Evolutionary conservation across 2,797 vertebrate species (phyloP), one percentile per base, ranked within the genome.

Genomic region (Pseudochromis fuscus): DNA sequence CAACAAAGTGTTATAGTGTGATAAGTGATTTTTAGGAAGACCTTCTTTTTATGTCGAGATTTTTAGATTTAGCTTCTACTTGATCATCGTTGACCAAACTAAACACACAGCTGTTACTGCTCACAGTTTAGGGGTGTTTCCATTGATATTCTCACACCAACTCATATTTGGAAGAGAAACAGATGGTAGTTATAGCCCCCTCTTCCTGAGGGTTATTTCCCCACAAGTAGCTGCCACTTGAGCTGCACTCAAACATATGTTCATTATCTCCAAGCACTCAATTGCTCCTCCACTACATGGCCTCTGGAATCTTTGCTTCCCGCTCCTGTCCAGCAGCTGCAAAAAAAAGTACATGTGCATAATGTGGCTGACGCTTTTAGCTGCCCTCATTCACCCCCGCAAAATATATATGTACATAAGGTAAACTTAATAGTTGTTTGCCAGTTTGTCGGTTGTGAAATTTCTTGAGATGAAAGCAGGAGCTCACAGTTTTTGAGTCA

Each of bases 181-280:
- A 89, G 87, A 90, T 92, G 89, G 85, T 63, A 18, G 46, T 57
- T 78, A 73, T 48, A 42, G 61, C 52, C 58, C 52, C 12, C 23
- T 81, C 52, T 61, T 87, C 77, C 76, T 77, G 59, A 72, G 82
- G 72, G 79, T 82, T 78, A 76, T 56, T 60, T 84, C 58, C 65
- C 70, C 67, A 76, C 64, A 76, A 83, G 83, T 76, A 67, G 66
- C 63, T 79, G 61, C 67, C 79, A 71, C 85, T 89, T 75, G 52
- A 83, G 86, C 60, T 49, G 64, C 79, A 37, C 84, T 82, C 78
- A 72, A 58, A 80, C 86, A 88, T 80, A 86, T 89, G 88, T 88
- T 91, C 75, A 87, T 89, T 83, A 81, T 86, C 75, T 77, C 67
- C 60, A 45, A 76, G 69, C 57, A 51, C 78, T 82, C 76, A 51